A percentile compares a stretch with the other conserved stretches of the same genome.
These are phyloP conservation scores for Ranitomeya variabilis DNA, from an alignment of 2,113 vertebrate species.

Conservation along the genomic window DNA sequence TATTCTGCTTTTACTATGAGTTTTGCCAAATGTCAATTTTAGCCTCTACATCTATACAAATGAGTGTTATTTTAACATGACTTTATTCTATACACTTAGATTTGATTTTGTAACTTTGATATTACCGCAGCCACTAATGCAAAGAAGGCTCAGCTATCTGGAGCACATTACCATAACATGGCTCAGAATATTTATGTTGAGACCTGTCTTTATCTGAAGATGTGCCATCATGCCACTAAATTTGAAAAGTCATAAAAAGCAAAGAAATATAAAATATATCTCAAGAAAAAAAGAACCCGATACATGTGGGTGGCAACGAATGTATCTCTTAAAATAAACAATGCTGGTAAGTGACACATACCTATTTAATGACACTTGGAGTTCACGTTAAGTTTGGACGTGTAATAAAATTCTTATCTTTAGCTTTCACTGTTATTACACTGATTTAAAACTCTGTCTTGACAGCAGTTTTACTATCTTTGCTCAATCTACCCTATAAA, in stretches of 20 bases:
- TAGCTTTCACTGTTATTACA: constrained; percentile 83
- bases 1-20: neutral
- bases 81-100: neutral
- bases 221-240: constrained; percentile 19
- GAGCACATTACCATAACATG: constrained; percentile 48
- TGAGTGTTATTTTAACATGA: neutral
- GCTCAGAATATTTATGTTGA: constrained; percentile 36
- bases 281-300: constrained; percentile 62
- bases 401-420: constrained; percentile 90
- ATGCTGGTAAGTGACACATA: constrained; percentile 80
- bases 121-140: neutral
- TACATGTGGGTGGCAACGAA: constrained; percentile 77
- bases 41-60: constrained; percentile 12
- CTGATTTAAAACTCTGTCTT: constrained; percentile 83
- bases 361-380: constrained; percentile 81
- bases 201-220: constrained; percentile 49
- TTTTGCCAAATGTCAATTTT: neutral
- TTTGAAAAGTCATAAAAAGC: constrained; percentile 49
- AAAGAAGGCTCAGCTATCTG: constrained; percentile 8
- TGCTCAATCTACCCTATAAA: constrained; percentile 85
- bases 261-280: constrained; percentile 58
- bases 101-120: constrained; percentile 1
- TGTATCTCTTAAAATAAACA: constrained; percentile 80
- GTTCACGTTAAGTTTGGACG: constrained; percentile 85
- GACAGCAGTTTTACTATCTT: constrained; percentile 86